A percentile compares a stretch with the other conserved stretches of the same genome.
These are phyloP conservation scores for Calameuta filiformis DNA, from an alignment of 2,888 invertebrate species.

Conservation along the genomic window DNA sequence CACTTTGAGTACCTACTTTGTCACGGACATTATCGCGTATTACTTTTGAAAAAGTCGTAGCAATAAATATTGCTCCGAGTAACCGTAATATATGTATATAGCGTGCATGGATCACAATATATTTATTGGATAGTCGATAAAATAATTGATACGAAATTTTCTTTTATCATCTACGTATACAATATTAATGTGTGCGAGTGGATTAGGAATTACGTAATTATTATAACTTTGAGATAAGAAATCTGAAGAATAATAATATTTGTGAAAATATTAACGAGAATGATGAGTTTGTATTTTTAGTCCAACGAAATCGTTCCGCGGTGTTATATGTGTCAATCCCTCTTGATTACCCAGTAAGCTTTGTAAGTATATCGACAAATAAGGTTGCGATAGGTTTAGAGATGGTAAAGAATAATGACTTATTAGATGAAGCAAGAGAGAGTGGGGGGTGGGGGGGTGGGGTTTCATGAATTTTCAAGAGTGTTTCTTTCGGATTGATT, in stretches of 20 bases:
- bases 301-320: background rate
- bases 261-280: background rate
- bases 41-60: background rate
- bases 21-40: background rate
- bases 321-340: background rate
- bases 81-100: background rate
- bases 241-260: background rate
- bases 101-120: background rate
- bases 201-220: background rate
- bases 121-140: background rate
- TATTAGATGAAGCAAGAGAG: background rate
- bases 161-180: background rate
- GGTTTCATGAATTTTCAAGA: background rate
- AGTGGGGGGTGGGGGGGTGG: too few species aligned
- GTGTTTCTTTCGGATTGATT: background rate
- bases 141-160: background rate
- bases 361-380: background rate
- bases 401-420: background rate
- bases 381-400: background rate
- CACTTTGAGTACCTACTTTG: background rate
- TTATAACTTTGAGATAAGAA: background rate
- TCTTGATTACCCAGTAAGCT: background rate
- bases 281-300: background rate
- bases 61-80: background rate
- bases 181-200: background rate